Conservation (phyloP, 1,140 invertebrate species). For the Riptortus pedestris region DNA sequence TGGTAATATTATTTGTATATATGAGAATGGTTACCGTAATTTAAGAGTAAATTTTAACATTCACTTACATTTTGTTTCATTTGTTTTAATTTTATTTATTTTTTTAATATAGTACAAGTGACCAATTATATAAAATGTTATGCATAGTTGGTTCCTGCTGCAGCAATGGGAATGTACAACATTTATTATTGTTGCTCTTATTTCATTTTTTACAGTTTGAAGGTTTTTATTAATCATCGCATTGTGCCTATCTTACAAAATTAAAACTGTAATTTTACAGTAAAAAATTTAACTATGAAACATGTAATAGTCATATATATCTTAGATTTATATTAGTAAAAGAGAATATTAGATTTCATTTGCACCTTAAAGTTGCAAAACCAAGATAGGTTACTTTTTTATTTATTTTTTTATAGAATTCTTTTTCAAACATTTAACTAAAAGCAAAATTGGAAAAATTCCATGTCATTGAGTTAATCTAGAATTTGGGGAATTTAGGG, state of each 20-base stretch:
- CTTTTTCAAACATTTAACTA: not conserved
- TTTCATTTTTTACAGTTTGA: not conserved
- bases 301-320: not conserved
- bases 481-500: not conserved
- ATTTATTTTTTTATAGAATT: not conserved
- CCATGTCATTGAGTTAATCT: constrained; percentile 12
- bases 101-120: too few relatives aligned
- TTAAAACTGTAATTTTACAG: not conserved
- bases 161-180: constrained; percentile 5
- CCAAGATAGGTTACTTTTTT: constrained; percentile 2
- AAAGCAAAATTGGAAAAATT: not conserved
- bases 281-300: not conserved
- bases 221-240: constrained; percentile 2
- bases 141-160: too few relatives aligned
- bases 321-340: constrained; percentile 15
- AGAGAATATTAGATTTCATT: constrained; percentile 1
- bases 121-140: too few relatives aligned
- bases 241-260: constrained; percentile 17
- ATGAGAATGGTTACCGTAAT: constrained; percentile 16
- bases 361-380: not conserved
- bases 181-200: constrained; percentile 3
- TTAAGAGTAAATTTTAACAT: constrained; percentile 13
- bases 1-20: constrained; percentile 12
- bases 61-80: not conserved
- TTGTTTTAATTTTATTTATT: not conserved